A percentile compares a stretch with the other conserved stretches of the same genome.
phyloP scores from a whole-genome alignment of 2,113 vertebrate genomes.

The Lathamus discolor region DNA sequence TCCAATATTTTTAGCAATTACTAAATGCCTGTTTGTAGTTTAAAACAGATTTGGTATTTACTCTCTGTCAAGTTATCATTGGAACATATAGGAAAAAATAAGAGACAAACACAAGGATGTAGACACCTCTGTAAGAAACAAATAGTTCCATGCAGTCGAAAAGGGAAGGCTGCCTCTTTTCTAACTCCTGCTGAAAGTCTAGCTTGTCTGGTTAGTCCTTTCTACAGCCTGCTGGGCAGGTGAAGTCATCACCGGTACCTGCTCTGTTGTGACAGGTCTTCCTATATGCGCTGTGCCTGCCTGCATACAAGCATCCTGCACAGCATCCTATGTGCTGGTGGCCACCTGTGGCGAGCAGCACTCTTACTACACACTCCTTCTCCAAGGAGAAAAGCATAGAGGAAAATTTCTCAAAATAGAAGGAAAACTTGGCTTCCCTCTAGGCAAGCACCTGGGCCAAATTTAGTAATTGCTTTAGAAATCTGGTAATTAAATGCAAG shows the following conservation, averaged over 20 bases:
- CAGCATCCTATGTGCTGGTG: rapidly evolving
- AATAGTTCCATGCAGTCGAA: neutral
- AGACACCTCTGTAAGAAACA: neutral
- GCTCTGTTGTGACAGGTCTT: neutral
- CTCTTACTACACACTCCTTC: neutral
- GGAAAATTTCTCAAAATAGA: neutral
- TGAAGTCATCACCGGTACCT: neutral
- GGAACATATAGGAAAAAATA: neutral
- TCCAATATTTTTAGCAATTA: neutral
- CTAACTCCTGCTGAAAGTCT: neutral
- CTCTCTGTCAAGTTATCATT: neutral
- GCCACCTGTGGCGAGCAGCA: neutral
- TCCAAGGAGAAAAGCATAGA: neutral
- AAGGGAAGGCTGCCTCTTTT: neutral
- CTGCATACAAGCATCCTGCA: neutral
- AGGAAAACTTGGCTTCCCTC: neutral
- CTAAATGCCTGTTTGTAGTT: neutral
- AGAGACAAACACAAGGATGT: neutral
- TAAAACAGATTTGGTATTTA: neutral
- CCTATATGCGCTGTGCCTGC: rapidly evolving
- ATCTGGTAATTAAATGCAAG: constrained; percentile 28
- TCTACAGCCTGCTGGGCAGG: neutral
- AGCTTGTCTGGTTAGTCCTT: neutral
- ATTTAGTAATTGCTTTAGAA: constrained; percentile 38
- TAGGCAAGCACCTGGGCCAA: neutral